Evolutionary conservation across 2,113 vertebrate species (phyloP).

Genomic region (Lichenostomus cassidix): DNA sequence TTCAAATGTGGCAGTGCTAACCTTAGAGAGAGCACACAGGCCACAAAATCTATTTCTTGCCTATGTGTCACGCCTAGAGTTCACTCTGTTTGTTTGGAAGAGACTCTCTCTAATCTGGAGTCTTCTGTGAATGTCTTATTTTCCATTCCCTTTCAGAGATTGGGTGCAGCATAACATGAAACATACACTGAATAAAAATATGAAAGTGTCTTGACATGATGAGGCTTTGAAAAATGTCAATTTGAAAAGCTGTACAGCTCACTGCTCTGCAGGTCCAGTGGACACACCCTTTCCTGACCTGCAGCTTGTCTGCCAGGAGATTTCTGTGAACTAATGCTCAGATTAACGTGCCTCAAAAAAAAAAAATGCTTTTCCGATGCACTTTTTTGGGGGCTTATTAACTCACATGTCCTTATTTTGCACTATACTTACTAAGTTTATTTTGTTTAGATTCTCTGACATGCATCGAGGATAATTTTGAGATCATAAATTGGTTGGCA

Average conservation of each 20-base stretch:
- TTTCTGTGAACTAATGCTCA: not conserved
- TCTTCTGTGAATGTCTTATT: not conserved
- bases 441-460: not conserved
- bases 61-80: not conserved
- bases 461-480: not conserved
- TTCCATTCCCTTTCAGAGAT: not conserved
- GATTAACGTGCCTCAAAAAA: not conserved
- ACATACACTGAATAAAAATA: not conserved
- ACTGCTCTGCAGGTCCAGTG: not conserved
- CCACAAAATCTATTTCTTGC: not conserved
- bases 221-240: not conserved
- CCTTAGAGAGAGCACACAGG: not conserved
- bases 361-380: not conserved
- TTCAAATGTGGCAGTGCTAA: not conserved
- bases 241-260: not conserved
- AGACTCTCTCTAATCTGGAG: not conserved
- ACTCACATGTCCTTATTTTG: not conserved
- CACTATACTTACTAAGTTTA: not conserved
- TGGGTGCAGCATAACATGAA: not conserved
- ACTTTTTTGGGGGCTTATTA: not conserved
- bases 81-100: not conserved
- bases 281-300: not conserved
- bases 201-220: not conserved
- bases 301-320: not conserved
- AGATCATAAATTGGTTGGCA: not conserved